These are phyloP conservation scores for Encarsia formosa DNA, from an alignment of 2,888 invertebrate genomes.

Conservation along the genomic window DNA sequence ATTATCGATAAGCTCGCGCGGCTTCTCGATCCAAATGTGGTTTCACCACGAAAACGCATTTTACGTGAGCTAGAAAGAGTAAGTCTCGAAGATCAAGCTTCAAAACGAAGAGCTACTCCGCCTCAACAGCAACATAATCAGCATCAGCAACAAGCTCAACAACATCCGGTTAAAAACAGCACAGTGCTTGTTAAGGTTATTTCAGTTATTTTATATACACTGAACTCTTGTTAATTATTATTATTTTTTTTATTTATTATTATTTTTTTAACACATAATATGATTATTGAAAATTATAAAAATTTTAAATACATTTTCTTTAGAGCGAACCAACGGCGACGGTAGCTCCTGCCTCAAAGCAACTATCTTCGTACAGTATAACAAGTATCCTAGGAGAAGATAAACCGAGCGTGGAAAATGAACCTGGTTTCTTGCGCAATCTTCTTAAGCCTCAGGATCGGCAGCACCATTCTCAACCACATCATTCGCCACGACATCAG, in stretches of 20 bases:
- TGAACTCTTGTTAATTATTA: no score
- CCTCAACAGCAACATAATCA: no score
- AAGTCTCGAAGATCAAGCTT: constrained; percentile 65
- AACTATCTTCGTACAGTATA: constrained; percentile 76
- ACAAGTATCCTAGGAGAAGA: constrained; percentile 74
- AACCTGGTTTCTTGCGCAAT: constrained; percentile 47
- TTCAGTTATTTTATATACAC: no score
- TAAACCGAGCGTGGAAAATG: constrained; percentile 47
- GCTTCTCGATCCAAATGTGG: constrained; percentile 56
- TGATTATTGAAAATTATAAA: no score
- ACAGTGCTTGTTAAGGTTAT: no score
- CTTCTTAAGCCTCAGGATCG: constrained; percentile 47
- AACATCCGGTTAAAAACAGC: no score
- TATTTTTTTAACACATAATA: no score
- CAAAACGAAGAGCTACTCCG: constrained; percentile 55
- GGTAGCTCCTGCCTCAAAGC: constrained; percentile 44
- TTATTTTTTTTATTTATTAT: no score
- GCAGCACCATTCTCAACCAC: constrained; percentile 30
- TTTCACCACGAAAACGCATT: constrained; percentile 79
- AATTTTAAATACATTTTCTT: not conserved
- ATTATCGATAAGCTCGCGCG: constrained; percentile 47
- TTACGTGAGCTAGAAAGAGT: constrained; percentile 77
- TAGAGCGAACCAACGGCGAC: constrained; percentile 27
- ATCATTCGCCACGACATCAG: not conserved
- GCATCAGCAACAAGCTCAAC: no score